Evolutionary conservation across 1,140 invertebrate species (phyloP).

Genomic region (Mesaphorura yosii): DNA sequence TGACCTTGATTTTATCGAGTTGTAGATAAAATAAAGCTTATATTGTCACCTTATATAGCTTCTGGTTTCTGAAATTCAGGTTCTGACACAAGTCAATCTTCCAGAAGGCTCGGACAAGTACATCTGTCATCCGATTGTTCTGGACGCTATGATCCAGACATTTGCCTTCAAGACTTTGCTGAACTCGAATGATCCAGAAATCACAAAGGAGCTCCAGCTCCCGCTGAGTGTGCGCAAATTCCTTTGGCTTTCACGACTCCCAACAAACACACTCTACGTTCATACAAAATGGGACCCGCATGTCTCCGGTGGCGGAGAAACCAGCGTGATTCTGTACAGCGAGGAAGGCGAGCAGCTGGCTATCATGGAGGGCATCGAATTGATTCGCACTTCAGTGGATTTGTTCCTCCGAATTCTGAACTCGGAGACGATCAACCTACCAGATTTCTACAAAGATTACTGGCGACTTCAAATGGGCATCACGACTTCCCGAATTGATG

Average conservation of each 20-base stretch:
- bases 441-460: neutral
- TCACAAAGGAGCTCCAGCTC: neutral
- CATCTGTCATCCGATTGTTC: conserved; percentile 2
- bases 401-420: neutral
- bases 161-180: neutral
- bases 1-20: too few relatives aligned
- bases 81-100: neutral
- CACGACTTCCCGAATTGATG: neutral
- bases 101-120: neutral
- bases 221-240: neutral
- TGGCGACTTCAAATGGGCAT: neutral
- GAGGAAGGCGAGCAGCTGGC: neutral
- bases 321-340: neutral
- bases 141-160: conserved; percentile 7
- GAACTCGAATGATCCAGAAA: neutral
- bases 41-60: too few relatives aligned
- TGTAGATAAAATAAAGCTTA: too few relatives aligned
- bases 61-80: too few relatives aligned
- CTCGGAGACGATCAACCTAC: neutral
- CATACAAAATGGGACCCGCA: neutral
- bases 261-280: neutral
- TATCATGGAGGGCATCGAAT: conserved; percentile 1
- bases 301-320: neutral
- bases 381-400: neutral
- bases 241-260: neutral